These are phyloP conservation scores for Erethizon dorsatum DNA, from an alignment of 2,797 vertebrate species.

Conservation along the genomic window DNA sequence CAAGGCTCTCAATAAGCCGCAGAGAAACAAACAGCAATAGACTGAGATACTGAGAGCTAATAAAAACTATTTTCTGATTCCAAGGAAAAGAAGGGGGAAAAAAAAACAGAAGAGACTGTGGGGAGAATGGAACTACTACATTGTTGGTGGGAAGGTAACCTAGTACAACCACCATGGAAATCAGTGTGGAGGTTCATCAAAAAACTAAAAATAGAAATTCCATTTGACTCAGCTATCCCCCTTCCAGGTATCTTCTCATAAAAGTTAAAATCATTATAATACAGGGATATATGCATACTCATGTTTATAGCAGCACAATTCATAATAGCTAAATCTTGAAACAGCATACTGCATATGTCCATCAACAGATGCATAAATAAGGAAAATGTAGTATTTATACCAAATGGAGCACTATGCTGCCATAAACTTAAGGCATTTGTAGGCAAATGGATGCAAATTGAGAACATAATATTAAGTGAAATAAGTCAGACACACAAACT, in stretches of 20 bases:
- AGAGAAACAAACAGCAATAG: not conserved
- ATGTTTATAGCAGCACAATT: not conserved
- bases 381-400: not conserved
- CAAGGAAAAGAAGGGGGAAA: not conserved
- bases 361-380: not conserved
- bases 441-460: not conserved
- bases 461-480: not conserved
- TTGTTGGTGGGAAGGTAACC: not conserved
- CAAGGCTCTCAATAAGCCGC: not conserved
- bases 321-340: not conserved
- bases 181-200: no score
- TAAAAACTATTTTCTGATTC: not conserved
- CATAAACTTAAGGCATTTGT: not conserved
- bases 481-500: not conserved
- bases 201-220: not conserved
- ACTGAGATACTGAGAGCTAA: not conserved
- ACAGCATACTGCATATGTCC: not conserved
- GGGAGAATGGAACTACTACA: not conserved
- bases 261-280: not conserved
- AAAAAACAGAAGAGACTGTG: not conserved
- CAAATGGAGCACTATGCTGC: not conserved
- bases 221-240: not conserved
- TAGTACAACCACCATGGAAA: not conserved
- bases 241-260: not conserved
- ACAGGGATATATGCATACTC: not conserved